Conservation (phyloP, 2,113 vertebrate genomes). For the Theristicus caerulescens region DNA sequence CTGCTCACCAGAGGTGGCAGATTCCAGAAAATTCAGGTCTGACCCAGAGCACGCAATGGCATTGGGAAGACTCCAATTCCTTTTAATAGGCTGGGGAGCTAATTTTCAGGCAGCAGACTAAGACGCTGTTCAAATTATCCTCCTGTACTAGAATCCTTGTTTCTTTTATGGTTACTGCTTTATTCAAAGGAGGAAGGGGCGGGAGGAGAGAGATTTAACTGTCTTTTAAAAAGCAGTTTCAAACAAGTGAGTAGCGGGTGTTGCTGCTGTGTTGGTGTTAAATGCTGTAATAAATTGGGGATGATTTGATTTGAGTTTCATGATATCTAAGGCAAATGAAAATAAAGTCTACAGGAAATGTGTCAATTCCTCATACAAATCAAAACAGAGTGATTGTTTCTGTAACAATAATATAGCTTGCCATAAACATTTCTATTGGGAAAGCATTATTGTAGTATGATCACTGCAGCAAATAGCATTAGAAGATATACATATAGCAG, state of each 20-base stretch:
- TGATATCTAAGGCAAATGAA: constrained; percentile 36
- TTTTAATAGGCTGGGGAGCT: not conserved
- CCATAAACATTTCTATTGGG: constrained; percentile 28
- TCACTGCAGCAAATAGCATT: constrained; percentile 12
- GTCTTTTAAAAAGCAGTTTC: not conserved
- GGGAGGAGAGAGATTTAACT: not conserved
- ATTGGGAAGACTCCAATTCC: not conserved
- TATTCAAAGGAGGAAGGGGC: not conserved
- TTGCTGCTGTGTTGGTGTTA: constrained; percentile 8
- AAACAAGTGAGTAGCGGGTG: not conserved
- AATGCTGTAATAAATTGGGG: constrained; percentile 17
- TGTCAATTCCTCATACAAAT: constrained; percentile 30
- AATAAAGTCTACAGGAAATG: constrained; percentile 33
- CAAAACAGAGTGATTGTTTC: constrained; percentile 33
- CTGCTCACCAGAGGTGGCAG: not conserved
- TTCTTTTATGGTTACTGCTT: not conserved
- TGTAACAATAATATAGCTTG: constrained; percentile 19
- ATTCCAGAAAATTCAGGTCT: not conserved
- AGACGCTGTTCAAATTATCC: not conserved
- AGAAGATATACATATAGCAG: not conserved
- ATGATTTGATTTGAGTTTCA: constrained; percentile 34
- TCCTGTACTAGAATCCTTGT: not conserved
- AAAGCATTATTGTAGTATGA: not conserved
- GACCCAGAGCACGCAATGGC: not conserved
- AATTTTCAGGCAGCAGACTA: not conserved